Evolutionary conservation across 2,113 vertebrate species (phyloP).

Genomic region (Ramphastos sulfuratus): DNA sequence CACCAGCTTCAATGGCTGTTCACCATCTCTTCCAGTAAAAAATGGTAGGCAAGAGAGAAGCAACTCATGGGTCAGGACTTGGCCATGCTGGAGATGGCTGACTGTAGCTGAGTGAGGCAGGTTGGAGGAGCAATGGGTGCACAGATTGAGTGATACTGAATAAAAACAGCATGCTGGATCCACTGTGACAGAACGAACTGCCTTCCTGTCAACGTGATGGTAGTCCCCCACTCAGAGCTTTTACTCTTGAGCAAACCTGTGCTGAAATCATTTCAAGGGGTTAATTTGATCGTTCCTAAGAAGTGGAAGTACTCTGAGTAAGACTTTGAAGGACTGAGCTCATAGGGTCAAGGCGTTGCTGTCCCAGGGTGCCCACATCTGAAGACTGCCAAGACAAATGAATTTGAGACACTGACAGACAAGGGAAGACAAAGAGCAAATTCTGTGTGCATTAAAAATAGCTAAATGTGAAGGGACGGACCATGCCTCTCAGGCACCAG

Average conservation of each 20-base stretch:
- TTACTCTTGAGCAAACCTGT: neutral
- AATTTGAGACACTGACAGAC: constrained; percentile 17
- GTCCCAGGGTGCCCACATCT: neutral
- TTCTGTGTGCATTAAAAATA: neutral
- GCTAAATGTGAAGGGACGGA: constrained; percentile 24
- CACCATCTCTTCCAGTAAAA: neutral
- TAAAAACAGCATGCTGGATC: neutral
- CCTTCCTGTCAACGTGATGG: neutral
- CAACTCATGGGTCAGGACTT: neutral
- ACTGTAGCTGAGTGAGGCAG: neutral
- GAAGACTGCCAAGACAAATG: constrained; percentile 9
- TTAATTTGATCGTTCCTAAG: neutral
- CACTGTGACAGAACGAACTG: neutral
- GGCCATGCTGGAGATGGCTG: neutral
- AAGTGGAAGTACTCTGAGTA: neutral
- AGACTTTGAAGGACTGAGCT: neutral
- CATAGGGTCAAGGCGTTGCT: neutral
- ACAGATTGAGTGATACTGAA: neutral
- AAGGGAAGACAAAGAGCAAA: constrained; percentile 14
- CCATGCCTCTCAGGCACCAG: neutral
- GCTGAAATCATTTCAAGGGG: neutral
- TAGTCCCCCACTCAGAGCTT: neutral
- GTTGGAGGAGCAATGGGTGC: neutral
- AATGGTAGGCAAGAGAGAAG: neutral
- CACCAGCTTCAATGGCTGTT: neutral